Evolutionary conservation across 2,888 invertebrate species (phyloP).

Genomic region (Campaea margaritaria): DNA sequence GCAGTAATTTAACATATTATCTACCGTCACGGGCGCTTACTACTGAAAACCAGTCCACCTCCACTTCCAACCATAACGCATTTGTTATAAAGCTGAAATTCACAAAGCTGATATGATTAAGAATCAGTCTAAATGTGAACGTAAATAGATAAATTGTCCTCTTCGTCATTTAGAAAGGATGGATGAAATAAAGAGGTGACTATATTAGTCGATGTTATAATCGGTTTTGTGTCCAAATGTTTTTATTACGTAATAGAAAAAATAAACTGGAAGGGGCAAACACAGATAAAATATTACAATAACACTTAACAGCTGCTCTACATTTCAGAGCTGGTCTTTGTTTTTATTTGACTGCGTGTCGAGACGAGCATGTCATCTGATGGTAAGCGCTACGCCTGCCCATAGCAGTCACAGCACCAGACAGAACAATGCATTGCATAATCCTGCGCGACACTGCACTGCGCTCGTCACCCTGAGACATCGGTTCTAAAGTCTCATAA

Average conservation of each 20-base stretch:
- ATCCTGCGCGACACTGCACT: too few relatives aligned
- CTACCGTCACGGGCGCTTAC: conserved; percentile 51
- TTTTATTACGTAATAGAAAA: conserved; percentile 6
- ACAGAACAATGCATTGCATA: too few relatives aligned
- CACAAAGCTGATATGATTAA: background rate
- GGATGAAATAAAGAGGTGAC: conserved; percentile 30
- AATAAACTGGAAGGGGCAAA: background rate
- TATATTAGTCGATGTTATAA: conserved; percentile 39
- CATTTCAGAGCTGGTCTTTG: too few relatives aligned
- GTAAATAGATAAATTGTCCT: conserved; percentile 43
- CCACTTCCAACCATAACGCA: conserved; percentile 18
- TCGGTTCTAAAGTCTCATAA: too few relatives aligned
- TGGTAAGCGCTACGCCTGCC: too few relatives aligned
- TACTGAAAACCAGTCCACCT: conserved; percentile 25
- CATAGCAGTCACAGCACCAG: too few relatives aligned
- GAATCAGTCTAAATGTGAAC: conserved; percentile 33
- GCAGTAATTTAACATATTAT: conserved; percentile 60
- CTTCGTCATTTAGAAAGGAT: conserved; percentile 38
- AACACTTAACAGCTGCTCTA: too few relatives aligned
- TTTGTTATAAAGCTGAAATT: background rate
- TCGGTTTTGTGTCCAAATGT: conserved; percentile 23
- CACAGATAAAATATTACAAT: background rate
- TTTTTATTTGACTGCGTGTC: too few relatives aligned
- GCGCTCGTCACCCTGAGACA: too few relatives aligned
- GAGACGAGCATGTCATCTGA: too few relatives aligned